Percentiles rank a stretch among this genome's conserved stretches.
phyloP scores from a whole-genome alignment of 1,140 invertebrate species.

The Hylaeus anthracinus region DNA sequence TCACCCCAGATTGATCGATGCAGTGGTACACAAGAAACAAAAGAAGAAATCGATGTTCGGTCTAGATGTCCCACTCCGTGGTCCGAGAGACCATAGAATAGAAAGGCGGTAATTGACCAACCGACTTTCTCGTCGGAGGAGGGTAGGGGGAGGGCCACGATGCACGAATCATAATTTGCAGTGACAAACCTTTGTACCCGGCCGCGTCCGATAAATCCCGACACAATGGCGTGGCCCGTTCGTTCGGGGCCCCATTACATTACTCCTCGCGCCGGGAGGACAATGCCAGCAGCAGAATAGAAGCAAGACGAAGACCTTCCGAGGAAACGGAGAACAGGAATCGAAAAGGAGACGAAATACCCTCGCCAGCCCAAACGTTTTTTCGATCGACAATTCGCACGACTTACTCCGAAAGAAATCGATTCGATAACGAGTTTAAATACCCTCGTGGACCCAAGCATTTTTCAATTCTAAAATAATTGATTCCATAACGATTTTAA shows the following conservation, averaged over 20 bases:
- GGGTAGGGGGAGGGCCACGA: background rate
- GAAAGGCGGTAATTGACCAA: slow-evolving; percentile 28
- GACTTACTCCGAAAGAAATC: too few relatives aligned
- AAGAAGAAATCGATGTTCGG: too few relatives aligned
- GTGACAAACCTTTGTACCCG: slow-evolving; percentile 48
- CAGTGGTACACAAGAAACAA: too few relatives aligned
- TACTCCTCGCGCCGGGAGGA: slow-evolving; percentile 31
- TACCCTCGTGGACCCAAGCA: too few relatives aligned
- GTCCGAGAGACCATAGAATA: background rate
- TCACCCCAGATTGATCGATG: too few relatives aligned
- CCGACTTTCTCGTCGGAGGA: slow-evolving; percentile 40
- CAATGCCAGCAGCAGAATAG: slow-evolving; percentile 38
- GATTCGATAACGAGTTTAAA: too few relatives aligned
- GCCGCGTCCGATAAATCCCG: slow-evolving; percentile 44
- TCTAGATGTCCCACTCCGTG: background rate
- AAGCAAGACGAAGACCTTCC: slow-evolving; percentile 26
- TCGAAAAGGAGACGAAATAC: background rate
- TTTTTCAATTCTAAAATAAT: too few relatives aligned
- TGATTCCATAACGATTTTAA: too few relatives aligned
- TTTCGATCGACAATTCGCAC: too few relatives aligned
- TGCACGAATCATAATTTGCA: slow-evolving; percentile 52
- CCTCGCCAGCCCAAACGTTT: too few relatives aligned
- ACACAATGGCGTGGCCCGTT: slow-evolving; percentile 44
- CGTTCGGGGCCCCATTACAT: slow-evolving; percentile 43
- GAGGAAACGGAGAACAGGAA: slow-evolving; percentile 8